Percentiles rank a stretch among this genome's conserved stretches.
These are phyloP conservation scores for Microdon myrmicae DNA, from an alignment of 2,888 invertebrate species.

Conservation along the genomic window DNA sequence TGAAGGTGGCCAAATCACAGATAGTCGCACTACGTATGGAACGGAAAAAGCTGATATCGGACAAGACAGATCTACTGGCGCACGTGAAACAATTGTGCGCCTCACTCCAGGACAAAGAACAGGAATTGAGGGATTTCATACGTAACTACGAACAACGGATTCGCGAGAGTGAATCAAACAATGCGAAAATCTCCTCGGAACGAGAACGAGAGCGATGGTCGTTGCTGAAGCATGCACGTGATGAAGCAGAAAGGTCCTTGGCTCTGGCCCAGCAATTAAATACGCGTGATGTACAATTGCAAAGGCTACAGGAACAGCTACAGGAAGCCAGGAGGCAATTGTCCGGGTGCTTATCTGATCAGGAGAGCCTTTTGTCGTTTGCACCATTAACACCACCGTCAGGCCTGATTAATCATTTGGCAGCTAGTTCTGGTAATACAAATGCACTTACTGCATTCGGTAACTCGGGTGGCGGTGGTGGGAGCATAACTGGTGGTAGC, in stretches of 20 bases:
- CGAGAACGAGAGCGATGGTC: constrained; percentile 90
- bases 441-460: constrained; percentile 58
- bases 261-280: constrained; percentile 88
- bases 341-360: constrained; percentile 85
- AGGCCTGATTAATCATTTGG: constrained; percentile 67
- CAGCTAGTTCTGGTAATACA: constrained; percentile 56
- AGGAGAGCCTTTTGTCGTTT: constrained; percentile 82
- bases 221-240: constrained; percentile 85
- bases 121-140: constrained; percentile 92
- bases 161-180: constrained; percentile 78
- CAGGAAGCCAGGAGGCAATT: constrained; percentile 83
- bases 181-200: constrained; percentile 73
- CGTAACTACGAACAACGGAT: constrained; percentile 92
- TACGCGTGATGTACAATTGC: constrained; percentile 85
- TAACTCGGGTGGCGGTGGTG: constrained; percentile 65
- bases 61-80: constrained; percentile 90
- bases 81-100: constrained; percentile 96
- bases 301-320: constrained; percentile 86
- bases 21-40: constrained; percentile 83
- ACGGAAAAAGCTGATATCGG: constrained; percentile 88
- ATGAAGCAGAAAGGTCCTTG: constrained; percentile 88
- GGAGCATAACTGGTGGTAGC: constrained; percentile 67
- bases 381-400: constrained; percentile 73
- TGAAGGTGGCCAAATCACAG: constrained; percentile 64
- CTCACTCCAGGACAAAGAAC: constrained; percentile 93